Base-by-base conservation (phyloP, 2,797 vertebrate species). In the Glyptemys insculpta region DNA sequence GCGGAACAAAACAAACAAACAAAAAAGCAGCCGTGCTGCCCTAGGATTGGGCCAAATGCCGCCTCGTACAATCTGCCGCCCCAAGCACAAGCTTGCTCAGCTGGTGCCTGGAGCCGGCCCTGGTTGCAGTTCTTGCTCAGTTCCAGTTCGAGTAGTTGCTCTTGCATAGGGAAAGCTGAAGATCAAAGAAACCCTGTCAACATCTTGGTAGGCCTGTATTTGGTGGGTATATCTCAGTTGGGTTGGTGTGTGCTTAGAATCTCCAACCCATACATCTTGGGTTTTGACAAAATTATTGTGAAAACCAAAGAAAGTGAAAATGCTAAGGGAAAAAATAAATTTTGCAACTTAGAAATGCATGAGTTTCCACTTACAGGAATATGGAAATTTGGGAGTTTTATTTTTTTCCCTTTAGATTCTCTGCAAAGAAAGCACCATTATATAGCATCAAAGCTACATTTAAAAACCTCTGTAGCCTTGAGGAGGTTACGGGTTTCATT, bases 301-400 rank as follows among this genome's bases (percentile, higher is more conserved):
- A 37, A 72, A 72, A 2, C 15, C 0, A 3, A 29, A 5, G 50
- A 16, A 59, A 84, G 87, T 86, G 85, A 72, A 37, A 68, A 93
- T 80, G 12, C 76, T 78, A 90, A 19, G 4, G 85, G 91, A 81
- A 56, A 65, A 95, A 95, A 65, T 41, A 88, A 85, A n/a, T 37
- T 16, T 1, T 56, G 31, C 74, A 11, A 57, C 81, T 95, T 92
- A 81, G 95, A 96, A 85, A 19, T 31, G 72, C 65, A 5, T 50
- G 29, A 0, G 92, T 95, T 94, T 79, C 12, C 7, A 23, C 56
- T 90, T 74, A 29, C 23, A 81, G 50, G 41, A 85, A 91, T 86
- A 86, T 52, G 72, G 41, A 89, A 89, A 41, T 81, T 7, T 49
- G 59, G 9, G 34, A 59, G 31, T 80, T 80, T n/a, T 79, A 91